phyloP scores from a whole-genome alignment of 2,797 vertebrate genomes.

The Poliocrania exsul region DNA sequence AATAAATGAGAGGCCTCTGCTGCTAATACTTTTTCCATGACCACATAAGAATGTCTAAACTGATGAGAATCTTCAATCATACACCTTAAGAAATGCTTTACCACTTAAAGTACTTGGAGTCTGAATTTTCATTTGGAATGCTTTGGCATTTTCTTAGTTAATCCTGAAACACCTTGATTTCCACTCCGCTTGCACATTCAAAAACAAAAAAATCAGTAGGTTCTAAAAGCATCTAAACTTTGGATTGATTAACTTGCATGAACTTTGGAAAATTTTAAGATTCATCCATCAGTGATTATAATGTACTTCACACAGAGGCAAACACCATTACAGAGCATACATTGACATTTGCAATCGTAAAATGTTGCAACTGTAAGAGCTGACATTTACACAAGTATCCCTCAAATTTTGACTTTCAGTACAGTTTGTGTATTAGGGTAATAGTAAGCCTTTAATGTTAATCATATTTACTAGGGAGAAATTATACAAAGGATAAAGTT shows the following conservation, averaged over 20 bases:
- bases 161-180: not conserved
- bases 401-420: conserved; percentile 10
- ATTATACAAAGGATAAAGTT: conserved; percentile 20
- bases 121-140: not conserved
- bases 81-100: not conserved
- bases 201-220: not conserved
- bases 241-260: not conserved
- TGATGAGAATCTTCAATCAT: not conserved
- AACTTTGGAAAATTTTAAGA: conserved; percentile 39
- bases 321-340: conserved; percentile 2
- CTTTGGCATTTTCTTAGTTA: not conserved
- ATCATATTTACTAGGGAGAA: not conserved
- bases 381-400: conserved; percentile 50
- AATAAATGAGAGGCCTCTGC: not conserved
- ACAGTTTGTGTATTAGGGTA: not conserved
- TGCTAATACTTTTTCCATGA: not conserved
- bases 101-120: not conserved
- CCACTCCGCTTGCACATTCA: not conserved
- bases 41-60: not conserved
- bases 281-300: conserved; percentile 22
- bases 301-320: conserved; percentile 10
- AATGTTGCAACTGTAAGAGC: not conserved
- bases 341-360: conserved; percentile 54
- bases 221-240: not conserved
- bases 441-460: not conserved